Evolutionary conservation across 2,888 invertebrate genomes (phyloP), one percentile per base, ranked within the genome.

Genomic region (Prenolepis imparis): DNA sequence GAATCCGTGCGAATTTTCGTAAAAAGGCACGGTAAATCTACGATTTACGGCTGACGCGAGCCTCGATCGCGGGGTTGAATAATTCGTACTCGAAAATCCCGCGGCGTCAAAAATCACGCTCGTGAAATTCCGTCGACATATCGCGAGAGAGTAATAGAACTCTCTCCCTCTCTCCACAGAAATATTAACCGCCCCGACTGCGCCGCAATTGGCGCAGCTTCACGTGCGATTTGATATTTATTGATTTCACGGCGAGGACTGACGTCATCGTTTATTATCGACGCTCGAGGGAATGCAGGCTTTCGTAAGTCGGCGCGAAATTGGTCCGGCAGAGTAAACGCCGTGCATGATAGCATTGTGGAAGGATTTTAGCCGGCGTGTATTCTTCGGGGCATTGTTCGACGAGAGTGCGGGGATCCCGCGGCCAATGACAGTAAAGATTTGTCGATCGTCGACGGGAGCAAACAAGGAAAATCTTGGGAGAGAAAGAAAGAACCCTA

Each of bases 181-280:
- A 78, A 72, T 80, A 80, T 72, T 80, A 80, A 80, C 78, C 70
- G 59, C 59, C 44, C 78, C 70, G 59, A 78, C 70, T 78, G 78
- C 78, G 36, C 28, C 59, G 78, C 78, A 78, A 78, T 78, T 78
- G 78, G 44, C 36, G 44, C 78, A 72, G 78, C 78, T 80, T 80
- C 78, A 80, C 70, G 70, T 80, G 36, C 78, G 78, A 80, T 80
- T 80, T 80, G 44, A 80, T 80, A 80, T 80, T 80, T 80, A 80
- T 80, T 72, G 78, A 80, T 80, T 80, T 80, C 44, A 72, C 36
- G 72, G 59, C 12, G 24, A 70, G 36, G 44, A 70, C 59, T 80
- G 72, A 80, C 59, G 78, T 80, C 78, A 80, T 72, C 78, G 72
- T 72, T 80, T 80, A 80, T 80, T 80, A 80, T 72, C 78, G 72